Conservation (phyloP, 2,113 vertebrate species). For the Orycteropus afer region DNA sequence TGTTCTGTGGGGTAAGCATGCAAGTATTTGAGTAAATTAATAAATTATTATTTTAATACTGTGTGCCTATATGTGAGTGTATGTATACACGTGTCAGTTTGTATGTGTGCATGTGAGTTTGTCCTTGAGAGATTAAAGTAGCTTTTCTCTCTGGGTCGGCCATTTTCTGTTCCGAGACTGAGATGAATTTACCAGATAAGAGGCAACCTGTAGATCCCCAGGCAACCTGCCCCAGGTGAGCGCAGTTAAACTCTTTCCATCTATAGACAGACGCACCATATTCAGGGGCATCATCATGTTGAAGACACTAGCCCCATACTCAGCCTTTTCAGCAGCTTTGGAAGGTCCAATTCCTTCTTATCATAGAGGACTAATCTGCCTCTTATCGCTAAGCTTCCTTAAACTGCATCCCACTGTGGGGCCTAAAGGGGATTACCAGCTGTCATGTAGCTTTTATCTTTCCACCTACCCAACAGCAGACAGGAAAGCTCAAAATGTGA, state of each 20-base stretch:
- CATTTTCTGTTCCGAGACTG: neutral
- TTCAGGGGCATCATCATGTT: accelerated
- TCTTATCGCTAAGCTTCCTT: constrained; percentile 24
- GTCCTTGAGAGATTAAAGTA: neutral
- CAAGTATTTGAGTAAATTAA: neutral
- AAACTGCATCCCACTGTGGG: constrained; percentile 21
- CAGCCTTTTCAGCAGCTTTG: neutral
- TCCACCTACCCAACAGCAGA: constrained; percentile 52
- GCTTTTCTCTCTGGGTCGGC: neutral
- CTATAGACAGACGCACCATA: neutral
- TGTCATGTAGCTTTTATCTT: constrained; percentile 55
- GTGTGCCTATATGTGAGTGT: neutral
- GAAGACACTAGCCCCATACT: neutral
- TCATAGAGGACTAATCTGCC: constrained; percentile 21
- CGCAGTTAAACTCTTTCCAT: neutral
- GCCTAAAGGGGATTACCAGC: constrained; percentile 58
- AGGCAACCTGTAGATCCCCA: neutral
- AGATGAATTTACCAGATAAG: neutral
- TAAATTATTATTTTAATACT: neutral
- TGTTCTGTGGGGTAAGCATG: neutral
- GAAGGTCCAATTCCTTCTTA: neutral
- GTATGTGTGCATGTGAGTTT: neutral
- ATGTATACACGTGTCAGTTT: too few species aligned
- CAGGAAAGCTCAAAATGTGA: constrained; percentile 44
- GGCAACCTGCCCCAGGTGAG: neutral